Conservation (phyloP, 2,113 vertebrate genomes). For the Lagenorhynchus albirostris region DNA sequence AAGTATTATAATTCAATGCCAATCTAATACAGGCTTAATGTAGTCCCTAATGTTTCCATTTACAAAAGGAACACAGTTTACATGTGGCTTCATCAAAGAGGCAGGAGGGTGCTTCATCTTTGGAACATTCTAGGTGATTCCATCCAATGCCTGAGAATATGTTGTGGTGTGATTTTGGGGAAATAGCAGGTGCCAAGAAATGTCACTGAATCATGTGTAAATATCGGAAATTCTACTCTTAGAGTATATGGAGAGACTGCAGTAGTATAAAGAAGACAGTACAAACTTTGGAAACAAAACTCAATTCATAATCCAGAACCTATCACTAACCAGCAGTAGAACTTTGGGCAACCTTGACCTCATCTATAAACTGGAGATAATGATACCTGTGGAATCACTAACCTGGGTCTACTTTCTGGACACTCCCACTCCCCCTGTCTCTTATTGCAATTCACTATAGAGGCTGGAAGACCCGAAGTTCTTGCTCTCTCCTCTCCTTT, state of each 20-base stretch:
- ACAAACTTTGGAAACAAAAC: neutral
- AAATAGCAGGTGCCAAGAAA: neutral
- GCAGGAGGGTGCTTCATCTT: neutral
- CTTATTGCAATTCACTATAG: neutral
- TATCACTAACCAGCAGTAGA: neutral
- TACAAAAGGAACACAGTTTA: neutral
- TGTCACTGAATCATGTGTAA: neutral
- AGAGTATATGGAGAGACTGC: neutral
- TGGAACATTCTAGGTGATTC: neutral
- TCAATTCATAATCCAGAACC: neutral
- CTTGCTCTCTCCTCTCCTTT: neutral
- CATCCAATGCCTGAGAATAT: neutral
- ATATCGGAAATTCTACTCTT: neutral
- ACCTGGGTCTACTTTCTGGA: no score
- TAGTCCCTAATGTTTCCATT: neutral
- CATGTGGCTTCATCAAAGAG: neutral
- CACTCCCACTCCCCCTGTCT: neutral
- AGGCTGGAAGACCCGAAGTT: neutral
- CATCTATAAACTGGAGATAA: neutral
- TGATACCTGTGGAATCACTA: neutral
- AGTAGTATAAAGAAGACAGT: neutral
- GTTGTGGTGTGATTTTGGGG: neutral
- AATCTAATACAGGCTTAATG: neutral
- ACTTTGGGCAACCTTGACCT: neutral
- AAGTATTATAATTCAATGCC: neutral